These are phyloP conservation scores for Digitonthophagus gazella DNA, from an alignment of 2,888 invertebrate species.

Conservation along the genomic window DNA sequence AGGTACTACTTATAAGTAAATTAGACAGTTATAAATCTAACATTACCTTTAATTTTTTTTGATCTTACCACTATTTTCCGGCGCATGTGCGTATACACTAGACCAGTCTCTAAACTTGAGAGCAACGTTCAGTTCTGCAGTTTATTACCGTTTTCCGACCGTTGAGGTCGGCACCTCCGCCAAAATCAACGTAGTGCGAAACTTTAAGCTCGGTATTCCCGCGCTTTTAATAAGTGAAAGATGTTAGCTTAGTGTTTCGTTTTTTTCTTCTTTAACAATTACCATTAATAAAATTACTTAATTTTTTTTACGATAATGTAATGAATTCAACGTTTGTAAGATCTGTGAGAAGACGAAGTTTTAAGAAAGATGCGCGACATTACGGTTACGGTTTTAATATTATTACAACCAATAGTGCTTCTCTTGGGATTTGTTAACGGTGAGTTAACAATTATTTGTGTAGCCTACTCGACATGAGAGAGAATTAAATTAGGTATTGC, in stretches of 20 bases:
- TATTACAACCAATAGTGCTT: not conserved
- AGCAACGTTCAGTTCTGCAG: not conserved
- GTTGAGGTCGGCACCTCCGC: not conserved
- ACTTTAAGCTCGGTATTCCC: too few species aligned
- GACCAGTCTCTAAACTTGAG: not conserved
- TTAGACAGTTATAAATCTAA: too few species aligned
- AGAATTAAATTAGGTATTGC: not conserved
- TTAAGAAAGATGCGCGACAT: not conserved
- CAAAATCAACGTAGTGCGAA: not conserved
- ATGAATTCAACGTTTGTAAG: not conserved
- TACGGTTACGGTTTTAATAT: not conserved
- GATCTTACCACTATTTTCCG: not conserved
- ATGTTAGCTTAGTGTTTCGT: too few species aligned
- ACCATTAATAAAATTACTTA: too few species aligned
- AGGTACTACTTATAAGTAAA: too few species aligned
- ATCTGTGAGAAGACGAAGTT: not conserved
- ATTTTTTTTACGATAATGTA: not conserved
- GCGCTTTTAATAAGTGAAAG: too few species aligned
- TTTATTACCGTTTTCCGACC: not conserved
- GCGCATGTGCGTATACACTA: not conserved
- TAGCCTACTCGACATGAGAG: not conserved
- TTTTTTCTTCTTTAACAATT: too few species aligned
- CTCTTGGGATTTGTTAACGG: not conserved
- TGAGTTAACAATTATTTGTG: not conserved
- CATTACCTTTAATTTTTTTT: not conserved